Evolutionary conservation across 2,888 invertebrate genomes (phyloP).

Genomic region (Cetonia aurata): DNA sequence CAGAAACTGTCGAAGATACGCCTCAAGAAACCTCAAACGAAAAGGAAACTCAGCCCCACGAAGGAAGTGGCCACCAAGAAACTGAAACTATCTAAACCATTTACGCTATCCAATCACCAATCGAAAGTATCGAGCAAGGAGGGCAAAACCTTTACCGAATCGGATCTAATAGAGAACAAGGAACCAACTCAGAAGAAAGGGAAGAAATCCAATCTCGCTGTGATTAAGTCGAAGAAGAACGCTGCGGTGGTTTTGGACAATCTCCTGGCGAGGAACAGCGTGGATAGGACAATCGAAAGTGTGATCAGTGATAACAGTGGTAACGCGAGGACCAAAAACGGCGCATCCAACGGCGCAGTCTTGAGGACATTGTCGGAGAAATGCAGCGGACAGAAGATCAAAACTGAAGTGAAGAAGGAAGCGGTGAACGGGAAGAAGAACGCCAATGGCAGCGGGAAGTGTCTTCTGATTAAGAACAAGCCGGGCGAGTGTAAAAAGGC

Average conservation of each 20-base stretch:
- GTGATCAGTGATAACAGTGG: conserved; percentile 62
- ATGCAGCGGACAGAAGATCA: conserved; percentile 63
- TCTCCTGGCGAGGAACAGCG: conserved; percentile 71
- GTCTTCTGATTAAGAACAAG: conserved; percentile 46
- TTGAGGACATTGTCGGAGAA: conserved; percentile 39
- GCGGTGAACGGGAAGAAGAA: conserved; percentile 53
- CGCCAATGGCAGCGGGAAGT: conserved; percentile 17
- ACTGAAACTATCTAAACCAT: conserved; percentile 59
- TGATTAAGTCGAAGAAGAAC: conserved; percentile 49
- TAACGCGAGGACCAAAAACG: conserved; percentile 52
- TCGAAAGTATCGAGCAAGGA: conserved; percentile 59
- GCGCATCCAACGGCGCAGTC: conserved; percentile 33
- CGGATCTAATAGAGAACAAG: conserved; percentile 56
- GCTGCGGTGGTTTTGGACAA: conserved; percentile 68
- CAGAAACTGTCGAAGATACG: conserved; percentile 49
- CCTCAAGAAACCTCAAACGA: conserved; percentile 55
- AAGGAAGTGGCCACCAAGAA: conserved; percentile 54
- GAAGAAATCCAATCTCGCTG: conserved; percentile 46
- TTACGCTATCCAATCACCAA: conserved; percentile 60
- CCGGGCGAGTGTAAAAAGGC: conserved; percentile 51
- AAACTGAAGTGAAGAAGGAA: conserved; percentile 67
- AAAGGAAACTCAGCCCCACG: conserved; percentile 65
- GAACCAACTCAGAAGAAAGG: conserved; percentile 50
- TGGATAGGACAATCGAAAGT: conserved; percentile 69
- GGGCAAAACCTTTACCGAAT: conserved; percentile 52